Base-by-base conservation (phyloP, 2,797 vertebrate species). In the Vireo griseus region DNA sequence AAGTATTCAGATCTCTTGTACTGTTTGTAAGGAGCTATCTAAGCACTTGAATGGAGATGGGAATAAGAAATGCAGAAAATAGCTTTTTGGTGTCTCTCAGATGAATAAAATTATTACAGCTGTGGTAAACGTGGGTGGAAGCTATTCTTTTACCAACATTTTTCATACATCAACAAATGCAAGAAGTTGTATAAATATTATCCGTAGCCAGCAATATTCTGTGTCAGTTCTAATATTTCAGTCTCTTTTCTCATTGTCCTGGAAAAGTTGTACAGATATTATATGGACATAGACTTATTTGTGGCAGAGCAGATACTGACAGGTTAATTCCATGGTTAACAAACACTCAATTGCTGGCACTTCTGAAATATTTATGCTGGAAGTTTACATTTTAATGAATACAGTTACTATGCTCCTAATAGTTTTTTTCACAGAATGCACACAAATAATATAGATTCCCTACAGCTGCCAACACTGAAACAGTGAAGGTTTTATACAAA, bases 371-470 rank as follows among this genome's bases (percentile, higher is more conserved):
- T 92, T 95, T 95, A 88, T 95, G 90, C 92, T 94, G 72, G 94
- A 95, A 97, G 97, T 97, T 98, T 97, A 97, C 94, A 92, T 88
- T 97, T 96, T 97, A 95, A 98, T 99, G 98, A 99, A 98, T 98
- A 98, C 97, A 95, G 97, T 98, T 98, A 96, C 98, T 98, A 97
- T 98, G 97, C 95, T 98, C 96, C 67, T 96, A 97, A 98, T 98
- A 96, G 88, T 94, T 98, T 97, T 90, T 97, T 98, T 98, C 97
- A 98, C 97, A 98, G 96, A 97, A 97, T 97, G 94, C 97, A 97
- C 97, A 97, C 97, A 96, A 98, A 98, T 98, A 98, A 98, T 98
- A 98, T 94, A 97, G 97, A 98, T 98, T 98, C 97, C 97, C 97
- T 97, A 98, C 95, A 97, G 97, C 92, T 95, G 98, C 98, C 98